A percentile compares a stretch with the other conserved stretches of the same genome.
phyloP scores from a whole-genome alignment of 2,888 invertebrate species.

The Catocala sponsa region DNA sequence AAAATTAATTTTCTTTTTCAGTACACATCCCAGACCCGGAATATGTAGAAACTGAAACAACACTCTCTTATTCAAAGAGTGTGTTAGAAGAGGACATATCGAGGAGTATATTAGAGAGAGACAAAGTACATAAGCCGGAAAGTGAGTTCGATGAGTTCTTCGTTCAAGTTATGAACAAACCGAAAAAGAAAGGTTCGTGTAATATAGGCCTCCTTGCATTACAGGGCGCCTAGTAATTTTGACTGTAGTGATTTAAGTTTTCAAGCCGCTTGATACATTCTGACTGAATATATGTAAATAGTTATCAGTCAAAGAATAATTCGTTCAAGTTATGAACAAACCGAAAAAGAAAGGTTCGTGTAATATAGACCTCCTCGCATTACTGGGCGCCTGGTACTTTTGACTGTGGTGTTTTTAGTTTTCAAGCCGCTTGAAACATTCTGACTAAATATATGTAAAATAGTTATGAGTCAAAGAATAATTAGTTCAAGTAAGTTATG shows the following conservation, averaged over 20 bases:
- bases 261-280: no score
- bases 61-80: slow-evolving; percentile 24
- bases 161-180: background rate
- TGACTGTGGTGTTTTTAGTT: no score
- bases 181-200: background rate
- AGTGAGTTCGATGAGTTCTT: background rate
- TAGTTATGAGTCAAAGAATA: background rate
- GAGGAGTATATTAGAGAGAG: slow-evolving; percentile 13
- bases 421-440: no score
- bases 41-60: slow-evolving; percentile 14
- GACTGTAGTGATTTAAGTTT: no score
- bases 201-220: background rate
- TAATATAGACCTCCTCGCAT: no score
- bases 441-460: no score
- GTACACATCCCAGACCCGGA: background rate
- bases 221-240: no score
- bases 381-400: no score
- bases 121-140: background rate
- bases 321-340: background rate
- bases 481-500: background rate
- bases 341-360: background rate
- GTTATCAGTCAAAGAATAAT: background rate
- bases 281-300: no score
- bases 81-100: slow-evolving; percentile 36
- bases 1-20: no score